Base-by-base conservation (phyloP, 2,888 invertebrate genomes). In the Antheraea yamamai region DNA sequence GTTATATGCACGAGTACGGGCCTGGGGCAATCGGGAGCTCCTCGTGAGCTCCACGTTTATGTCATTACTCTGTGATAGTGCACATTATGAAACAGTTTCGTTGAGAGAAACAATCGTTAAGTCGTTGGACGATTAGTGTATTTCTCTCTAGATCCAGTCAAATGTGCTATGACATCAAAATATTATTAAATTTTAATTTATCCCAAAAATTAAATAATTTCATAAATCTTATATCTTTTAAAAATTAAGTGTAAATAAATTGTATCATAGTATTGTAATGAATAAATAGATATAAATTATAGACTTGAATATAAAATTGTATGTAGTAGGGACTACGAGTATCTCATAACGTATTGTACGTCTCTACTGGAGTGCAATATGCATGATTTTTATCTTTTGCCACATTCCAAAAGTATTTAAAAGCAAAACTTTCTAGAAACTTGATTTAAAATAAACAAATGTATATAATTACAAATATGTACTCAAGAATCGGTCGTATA, bases 21-120 rank as follows among this genome's bases (percentile, higher is more conserved):
- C 93, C 92, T 88, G 95, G 93, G 94, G 94, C 94, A 95, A 94
- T 95, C 89, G 90, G 94, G 91, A 87, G 90, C 89, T 90, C 87
- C 76, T 78, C 77, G 80, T 78, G 92, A 88, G 92, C 89, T 91
- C 94, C 93, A 88, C 86, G 90, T 92, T 91, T 89, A 93, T 92
- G 94, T 94, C 94, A 92, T 92, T 93, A 94, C 94, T 94, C 95
- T 95, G 95, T 95, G 95, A 95, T 95, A 95, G 89, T 90, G 93
- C 93, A 91, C 93, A 90, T 89, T 87, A 81, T 83, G 84, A 86
- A 89, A 87, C 90, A 89, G 91, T 88, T 87, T 81, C 79, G 82
- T 81, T 81, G 80, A 83, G 81, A 83, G 82, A 12, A 47, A 47
- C 47, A 12, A 47, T 47, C 47, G 47, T 47, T 12, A 47, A 47